Conservation (phyloP, 2,113 vertebrate species). For the Phasianus colchicus region DNA sequence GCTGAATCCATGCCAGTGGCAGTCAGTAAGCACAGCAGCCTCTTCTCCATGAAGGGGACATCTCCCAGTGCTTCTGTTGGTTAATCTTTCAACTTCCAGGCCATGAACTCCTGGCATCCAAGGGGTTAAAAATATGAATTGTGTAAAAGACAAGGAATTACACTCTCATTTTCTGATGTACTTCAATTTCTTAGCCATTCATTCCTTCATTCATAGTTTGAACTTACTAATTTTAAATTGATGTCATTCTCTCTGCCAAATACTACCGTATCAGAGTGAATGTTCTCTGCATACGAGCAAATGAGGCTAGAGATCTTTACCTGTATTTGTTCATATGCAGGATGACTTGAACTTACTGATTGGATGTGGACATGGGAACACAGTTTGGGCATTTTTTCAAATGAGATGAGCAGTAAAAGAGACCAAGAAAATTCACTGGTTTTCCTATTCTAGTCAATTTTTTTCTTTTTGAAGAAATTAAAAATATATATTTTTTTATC, state of each 20-base stretch:
- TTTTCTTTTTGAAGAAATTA: neutral
- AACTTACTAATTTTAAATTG: neutral
- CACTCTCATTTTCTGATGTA: neutral
- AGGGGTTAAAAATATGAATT: neutral
- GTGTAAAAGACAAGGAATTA: neutral
- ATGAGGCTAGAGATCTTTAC: neutral
- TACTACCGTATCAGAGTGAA: neutral
- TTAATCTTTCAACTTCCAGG: neutral
- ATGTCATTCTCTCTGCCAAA: neutral
- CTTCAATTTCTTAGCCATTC: neutral
- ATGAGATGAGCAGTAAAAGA: neutral
- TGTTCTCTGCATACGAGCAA: neutral
- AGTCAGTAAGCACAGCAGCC: neutral
- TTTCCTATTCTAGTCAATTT: neutral
- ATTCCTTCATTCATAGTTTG: neutral
- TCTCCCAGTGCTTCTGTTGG: neutral
- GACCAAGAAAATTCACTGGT: neutral
- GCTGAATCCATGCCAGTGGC: neutral
- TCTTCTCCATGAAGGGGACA: neutral
- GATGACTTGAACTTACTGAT: neutral
- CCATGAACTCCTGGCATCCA: neutral
- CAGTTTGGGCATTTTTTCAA: neutral
- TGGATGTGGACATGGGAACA: neutral
- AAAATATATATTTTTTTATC: neutral
- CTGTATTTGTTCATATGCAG: neutral